Evolutionary conservation across 1,140 invertebrate species (phyloP).

Genomic region (Meloidogyne hapla): DNA sequence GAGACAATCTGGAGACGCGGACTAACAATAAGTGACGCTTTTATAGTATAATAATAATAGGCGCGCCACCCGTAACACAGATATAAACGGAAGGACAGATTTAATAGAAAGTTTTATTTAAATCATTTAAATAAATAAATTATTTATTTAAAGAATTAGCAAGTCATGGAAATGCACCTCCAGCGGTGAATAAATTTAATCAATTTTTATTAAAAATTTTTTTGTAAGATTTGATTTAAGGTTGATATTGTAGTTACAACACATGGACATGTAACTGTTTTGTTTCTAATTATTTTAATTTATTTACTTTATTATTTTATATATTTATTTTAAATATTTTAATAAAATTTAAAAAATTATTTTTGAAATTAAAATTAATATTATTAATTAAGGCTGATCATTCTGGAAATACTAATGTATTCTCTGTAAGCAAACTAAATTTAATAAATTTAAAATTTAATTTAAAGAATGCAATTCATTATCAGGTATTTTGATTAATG

Average conservation of each 20-base stretch:
- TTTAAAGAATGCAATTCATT: conserved; percentile 58
- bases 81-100: no score
- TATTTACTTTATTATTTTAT: no score
- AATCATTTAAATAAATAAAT: conserved; percentile 3
- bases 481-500: conserved; percentile 34
- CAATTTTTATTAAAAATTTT: neutral
- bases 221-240: neutral
- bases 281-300: no score
- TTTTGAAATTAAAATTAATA: conserved; percentile 23
- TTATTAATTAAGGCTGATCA: neutral
- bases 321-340: no score
- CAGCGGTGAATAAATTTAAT: conserved; percentile 45
- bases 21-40: no score
- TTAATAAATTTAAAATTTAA: conserved; percentile 23
- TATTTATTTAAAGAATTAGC: conserved; percentile 40
- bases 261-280: conserved; percentile 61
- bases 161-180: conserved; percentile 49
- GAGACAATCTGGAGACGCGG: no score
- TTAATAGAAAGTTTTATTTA: no score
- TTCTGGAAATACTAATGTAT: neutral
- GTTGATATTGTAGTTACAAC: conserved; percentile 51
- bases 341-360: no score
- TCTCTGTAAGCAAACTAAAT: neutral
- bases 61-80: no score
- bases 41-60: no score